phyloP scores from a whole-genome alignment of 2,113 vertebrate species.

The Seriola rivoliana region DNA sequence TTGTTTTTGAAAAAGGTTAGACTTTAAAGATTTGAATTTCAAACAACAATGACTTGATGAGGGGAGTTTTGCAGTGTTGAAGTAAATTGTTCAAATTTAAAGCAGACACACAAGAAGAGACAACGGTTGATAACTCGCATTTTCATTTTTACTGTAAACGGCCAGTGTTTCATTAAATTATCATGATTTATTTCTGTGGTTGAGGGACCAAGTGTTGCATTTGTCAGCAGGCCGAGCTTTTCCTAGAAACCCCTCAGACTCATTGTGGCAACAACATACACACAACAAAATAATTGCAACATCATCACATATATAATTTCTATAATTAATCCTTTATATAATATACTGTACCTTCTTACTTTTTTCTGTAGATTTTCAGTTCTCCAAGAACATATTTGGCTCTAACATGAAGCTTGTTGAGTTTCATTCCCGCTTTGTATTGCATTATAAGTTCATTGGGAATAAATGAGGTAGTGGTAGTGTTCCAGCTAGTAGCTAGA shows the following conservation, averaged over 20 bases:
- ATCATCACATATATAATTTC: neutral
- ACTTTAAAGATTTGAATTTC: neutral
- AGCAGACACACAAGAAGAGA: neutral
- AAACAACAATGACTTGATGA: neutral
- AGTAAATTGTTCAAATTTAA: neutral
- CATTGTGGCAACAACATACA: neutral
- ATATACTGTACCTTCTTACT: neutral
- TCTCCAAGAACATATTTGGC: neutral
- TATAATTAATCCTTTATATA: constrained; percentile 12
- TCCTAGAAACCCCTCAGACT: constrained; percentile 22
- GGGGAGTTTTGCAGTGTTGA: neutral
- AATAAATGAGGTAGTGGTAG: too few relatives aligned
- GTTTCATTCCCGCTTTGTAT: neutral
- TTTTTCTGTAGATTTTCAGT: neutral
- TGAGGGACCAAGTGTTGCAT: constrained; percentile 1
- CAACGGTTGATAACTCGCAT: neutral
- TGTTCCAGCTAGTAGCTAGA: neutral
- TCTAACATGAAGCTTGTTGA: neutral
- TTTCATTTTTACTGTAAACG: constrained; percentile 12
- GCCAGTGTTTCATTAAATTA: constrained; percentile 21
- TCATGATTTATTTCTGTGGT: constrained; percentile 21
- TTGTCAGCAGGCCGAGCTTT: constrained; percentile 33
- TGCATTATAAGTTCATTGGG: too few relatives aligned
- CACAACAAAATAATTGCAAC: constrained; percentile 31
- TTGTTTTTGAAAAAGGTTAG: too few relatives aligned